phyloP scores from a whole-genome alignment of 2,113 vertebrate genomes.

The Arvicanthis niloticus region DNA sequence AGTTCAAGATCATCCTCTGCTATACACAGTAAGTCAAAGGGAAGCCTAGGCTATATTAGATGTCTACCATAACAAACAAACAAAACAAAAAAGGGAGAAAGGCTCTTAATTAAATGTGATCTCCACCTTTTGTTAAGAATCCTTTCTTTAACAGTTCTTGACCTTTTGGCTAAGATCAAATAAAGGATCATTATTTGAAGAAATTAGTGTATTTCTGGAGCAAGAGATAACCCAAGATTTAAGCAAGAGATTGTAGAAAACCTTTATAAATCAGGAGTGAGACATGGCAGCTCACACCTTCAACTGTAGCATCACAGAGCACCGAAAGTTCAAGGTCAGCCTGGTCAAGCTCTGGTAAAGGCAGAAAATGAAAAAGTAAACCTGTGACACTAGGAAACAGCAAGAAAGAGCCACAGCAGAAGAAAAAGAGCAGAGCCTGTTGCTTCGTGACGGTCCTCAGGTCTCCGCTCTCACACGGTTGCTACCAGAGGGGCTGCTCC shows the following conservation, averaged over 20 bases:
- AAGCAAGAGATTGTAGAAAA: slow-evolving; percentile 57
- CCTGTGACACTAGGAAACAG: not conserved
- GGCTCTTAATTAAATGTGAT: slow-evolving; percentile 12
- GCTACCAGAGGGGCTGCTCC: not conserved
- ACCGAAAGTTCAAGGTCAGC: not conserved
- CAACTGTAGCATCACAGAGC: not conserved
- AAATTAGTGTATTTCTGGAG: slow-evolving; percentile 43
- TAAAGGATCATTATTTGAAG: slow-evolving; percentile 56
- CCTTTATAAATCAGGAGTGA: not conserved
- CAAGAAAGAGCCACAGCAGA: not conserved
- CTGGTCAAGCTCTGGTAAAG: not conserved
- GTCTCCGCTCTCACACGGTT: not conserved
- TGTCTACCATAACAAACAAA: not conserved
- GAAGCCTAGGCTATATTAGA: not conserved
- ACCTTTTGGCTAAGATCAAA: not conserved
- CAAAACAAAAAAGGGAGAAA: not conserved
- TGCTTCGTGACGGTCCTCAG: not conserved
- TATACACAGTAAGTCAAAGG: not conserved
- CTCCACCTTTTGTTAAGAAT: slow-evolving; percentile 8
- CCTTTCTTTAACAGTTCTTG: not conserved
- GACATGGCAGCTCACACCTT: too few relatives aligned
- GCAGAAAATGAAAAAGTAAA: not conserved
- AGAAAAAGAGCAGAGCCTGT: not conserved
- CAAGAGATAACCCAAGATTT: slow-evolving; percentile 40
- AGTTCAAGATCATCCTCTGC: not conserved